Evolutionary conservation across 1,140 invertebrate genomes (phyloP), one percentile per base, ranked within the genome.

Genomic region (Drosophila persimilis): DNA sequence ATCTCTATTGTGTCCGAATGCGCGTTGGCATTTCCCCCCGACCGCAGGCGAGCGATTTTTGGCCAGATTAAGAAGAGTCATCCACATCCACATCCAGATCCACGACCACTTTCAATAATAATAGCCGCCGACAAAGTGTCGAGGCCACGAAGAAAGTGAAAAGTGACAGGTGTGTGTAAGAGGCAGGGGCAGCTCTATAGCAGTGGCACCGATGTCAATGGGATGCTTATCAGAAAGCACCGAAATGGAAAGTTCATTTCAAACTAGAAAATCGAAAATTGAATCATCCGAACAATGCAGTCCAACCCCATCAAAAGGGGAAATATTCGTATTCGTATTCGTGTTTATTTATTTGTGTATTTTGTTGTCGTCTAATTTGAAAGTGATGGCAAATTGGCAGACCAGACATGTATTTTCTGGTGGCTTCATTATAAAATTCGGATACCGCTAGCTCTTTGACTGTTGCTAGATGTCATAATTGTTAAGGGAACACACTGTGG

Each of bases 241-340:
- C 60, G 81, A 85, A 85, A 85, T 81, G 69, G 80, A 85, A 85
- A 85, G 80, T 85, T 75, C 46, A 76, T 48, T 67, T 65, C 51
- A 77, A 77, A 65, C 69, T 66, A 74, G 65, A 73, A 73, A 63
- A 77, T 47, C 61, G 51, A 58, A 77, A 50, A 70, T 77, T 74
- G 46, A 81, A 72, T 71, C 75, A 84, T 80, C 53, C 46, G 4
- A 55, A 80, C 80, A 86, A 85, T 74, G 67, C 77, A 70, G 26
- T 9, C 46, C 56, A 52, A 3, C 52, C 43, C 57, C 53, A 74
- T 47, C 45, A 59, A 53, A 43, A 45, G 29, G 44, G 24, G 20
- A 63, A 51, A 26, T 26, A 5, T 39, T 13, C 39, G 1, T 11
- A 5, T 39, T 13, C 35, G 35, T 13, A 46, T 45, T 69, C 41